Base-by-base conservation (phyloP, 2,797 vertebrate genomes). In the Etheostoma perlongum region DNA sequence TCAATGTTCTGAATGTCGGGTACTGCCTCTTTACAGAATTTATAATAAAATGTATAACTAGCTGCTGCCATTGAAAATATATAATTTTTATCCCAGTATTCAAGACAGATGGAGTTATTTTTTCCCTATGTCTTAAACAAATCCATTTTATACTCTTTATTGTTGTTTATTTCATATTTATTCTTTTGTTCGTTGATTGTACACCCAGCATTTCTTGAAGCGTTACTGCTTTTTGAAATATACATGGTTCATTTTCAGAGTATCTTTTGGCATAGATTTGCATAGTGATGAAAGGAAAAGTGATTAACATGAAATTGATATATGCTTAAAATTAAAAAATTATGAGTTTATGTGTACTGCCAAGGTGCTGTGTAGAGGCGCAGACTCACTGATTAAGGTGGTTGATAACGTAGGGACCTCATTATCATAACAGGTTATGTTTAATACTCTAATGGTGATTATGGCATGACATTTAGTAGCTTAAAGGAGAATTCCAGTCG, bases 251-350 rank as follows among this genome's bases (percentile, higher is more conserved):
- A 40, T 42, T 51, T 46, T 6, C 25, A 0, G 48, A 55, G 27
- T 48, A 16, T 44, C n/a, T 52, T 69, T 70, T 75, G 36, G 46
- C 21, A 63, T 21, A 52, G 2, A 78, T 75, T 64, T 72, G 62
- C 72, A 78, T 21, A 9, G 0, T 48, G 46, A 62, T 69, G 40
- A 72, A 8, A 27, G 48, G 49, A n/a, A 40, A 74, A 44, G 59
- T 46, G 25, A 61, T 61, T 60, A 19, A 55, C 9, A 55, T 36
- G 19, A 46, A 68, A 25, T 48, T 48, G 53, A 54, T 49, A 18
- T 25, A 55, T 21, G 55, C 25, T 66, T 70, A 27, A 60, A 33
- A 71, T 51, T 40, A 44, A 66, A 27, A 60, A 33, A 71, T 51
- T 40, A 44, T 25, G 33, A 67, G 18, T 66, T 42, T 61, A 30